Conservation (phyloP, 2,113 vertebrate genomes). For the Oxyura jamaicensis region DNA sequence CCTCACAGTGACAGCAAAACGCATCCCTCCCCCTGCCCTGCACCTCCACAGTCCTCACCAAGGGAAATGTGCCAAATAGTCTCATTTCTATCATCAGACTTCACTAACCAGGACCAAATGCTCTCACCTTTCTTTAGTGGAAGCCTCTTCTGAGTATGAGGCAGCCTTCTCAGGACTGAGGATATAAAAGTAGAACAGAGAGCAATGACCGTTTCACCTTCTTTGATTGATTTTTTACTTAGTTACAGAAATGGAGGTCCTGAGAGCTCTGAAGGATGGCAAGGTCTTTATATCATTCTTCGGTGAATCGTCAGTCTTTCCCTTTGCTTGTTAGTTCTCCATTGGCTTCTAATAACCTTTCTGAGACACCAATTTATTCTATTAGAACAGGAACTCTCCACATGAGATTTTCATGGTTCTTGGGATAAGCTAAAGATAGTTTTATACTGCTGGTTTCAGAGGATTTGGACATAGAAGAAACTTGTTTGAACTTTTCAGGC, state of each 20-base stretch:
- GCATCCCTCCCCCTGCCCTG: not conserved
- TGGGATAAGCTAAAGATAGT: not conserved
- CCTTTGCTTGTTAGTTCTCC: slow-evolving; percentile 17
- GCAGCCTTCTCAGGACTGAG: not conserved
- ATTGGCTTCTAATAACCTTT: slow-evolving; percentile 40
- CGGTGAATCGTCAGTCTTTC: not conserved
- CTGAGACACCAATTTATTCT: slow-evolving; percentile 10
- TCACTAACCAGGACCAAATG: not conserved
- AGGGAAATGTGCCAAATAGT: not conserved
- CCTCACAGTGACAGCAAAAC: not conserved
- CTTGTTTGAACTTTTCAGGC: not conserved
- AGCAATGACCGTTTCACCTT: not conserved
- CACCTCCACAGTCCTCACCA: not conserved
- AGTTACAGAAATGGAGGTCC: slow-evolving; percentile 1
- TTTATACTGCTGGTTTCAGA: not conserved
- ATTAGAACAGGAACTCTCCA: slow-evolving; percentile 17
- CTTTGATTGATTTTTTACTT: not conserved
- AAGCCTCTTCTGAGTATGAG: not conserved
- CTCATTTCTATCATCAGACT: not conserved
- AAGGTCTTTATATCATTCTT: slow-evolving; percentile 4
- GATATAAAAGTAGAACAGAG: not conserved
- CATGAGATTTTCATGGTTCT: not conserved
- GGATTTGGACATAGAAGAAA: not conserved
- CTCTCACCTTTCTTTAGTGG: not conserved
- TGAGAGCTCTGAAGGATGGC: slow-evolving; percentile 9